phyloP scores from a whole-genome alignment of 2,888 invertebrate genomes.

The Mythimna vitellina region DNA sequence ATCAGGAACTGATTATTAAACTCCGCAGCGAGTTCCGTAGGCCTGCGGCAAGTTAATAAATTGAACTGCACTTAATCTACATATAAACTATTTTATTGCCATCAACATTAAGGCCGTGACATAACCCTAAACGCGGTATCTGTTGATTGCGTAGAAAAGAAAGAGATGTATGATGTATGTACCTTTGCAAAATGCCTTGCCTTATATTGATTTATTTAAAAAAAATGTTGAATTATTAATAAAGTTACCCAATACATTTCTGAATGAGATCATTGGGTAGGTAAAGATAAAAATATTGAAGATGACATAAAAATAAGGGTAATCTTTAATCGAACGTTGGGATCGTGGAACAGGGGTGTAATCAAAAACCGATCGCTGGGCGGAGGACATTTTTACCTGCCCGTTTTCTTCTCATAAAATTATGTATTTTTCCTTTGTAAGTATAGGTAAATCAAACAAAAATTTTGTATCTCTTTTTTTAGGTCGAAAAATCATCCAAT shows the following conservation, averaged over 20 bases:
- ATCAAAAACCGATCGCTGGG: conserved; percentile 75
- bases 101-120: no score
- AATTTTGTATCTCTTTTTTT: conserved; percentile 16
- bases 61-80: background rate
- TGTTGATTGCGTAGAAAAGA: no score
- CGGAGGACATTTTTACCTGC: conserved; percentile 66
- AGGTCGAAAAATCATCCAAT: no score
- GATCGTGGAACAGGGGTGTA: conserved; percentile 58
- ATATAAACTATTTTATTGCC: background rate
- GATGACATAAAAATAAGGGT: conserved; percentile 55
- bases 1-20: conserved; percentile 26
- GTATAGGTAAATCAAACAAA: conserved; percentile 9
- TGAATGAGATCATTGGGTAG: conserved; percentile 33
- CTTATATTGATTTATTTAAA: no score
- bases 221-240: background rate
- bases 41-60: conserved; percentile 19
- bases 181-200: no score
- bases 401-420: conserved; percentile 46
- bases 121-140: no score
- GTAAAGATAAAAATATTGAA: conserved; percentile 55
- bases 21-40: conserved; percentile 12
- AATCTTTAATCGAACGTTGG: conserved; percentile 67
- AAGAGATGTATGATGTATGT: no score
- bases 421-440: conserved; percentile 15
- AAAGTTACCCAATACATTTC: conserved; percentile 39